Conservation (phyloP, 2,888 invertebrate species). For the Spodoptera exigua region DNA sequence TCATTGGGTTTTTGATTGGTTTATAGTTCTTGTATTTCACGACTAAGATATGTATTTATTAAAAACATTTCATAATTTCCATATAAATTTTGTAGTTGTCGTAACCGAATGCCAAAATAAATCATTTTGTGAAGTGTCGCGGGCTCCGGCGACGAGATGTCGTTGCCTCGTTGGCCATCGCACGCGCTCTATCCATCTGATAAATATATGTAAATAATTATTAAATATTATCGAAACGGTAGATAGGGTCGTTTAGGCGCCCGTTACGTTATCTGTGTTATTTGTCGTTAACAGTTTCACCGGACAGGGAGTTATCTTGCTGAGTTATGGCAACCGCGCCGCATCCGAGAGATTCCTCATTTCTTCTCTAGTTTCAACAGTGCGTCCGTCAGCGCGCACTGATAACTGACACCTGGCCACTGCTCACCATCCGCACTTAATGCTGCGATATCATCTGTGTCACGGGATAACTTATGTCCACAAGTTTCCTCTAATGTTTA, state of each 20-base stretch:
- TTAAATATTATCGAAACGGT: slow-evolving; percentile 85
- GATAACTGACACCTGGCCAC: slow-evolving; percentile 69
- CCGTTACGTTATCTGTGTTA: slow-evolving; percentile 85
- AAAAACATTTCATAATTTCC: slow-evolving; percentile 60
- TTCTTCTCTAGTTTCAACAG: slow-evolving; percentile 79
- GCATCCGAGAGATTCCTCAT: slow-evolving; percentile 68
- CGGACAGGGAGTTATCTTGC: slow-evolving; percentile 80
- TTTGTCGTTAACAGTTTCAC: slow-evolving; percentile 86
- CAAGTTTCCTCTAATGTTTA: slow-evolving; percentile 45
- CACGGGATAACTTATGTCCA: slow-evolving; percentile 53
- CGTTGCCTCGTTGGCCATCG: slow-evolving; percentile 67
- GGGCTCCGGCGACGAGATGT: slow-evolving; percentile 69
- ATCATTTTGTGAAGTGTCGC: slow-evolving; percentile 69
- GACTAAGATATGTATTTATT: slow-evolving; percentile 48
- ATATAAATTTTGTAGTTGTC: slow-evolving; percentile 57
- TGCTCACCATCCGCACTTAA: slow-evolving; percentile 56
- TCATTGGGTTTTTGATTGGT: slow-evolving; percentile 51
- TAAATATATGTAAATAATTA: slow-evolving; percentile 87
- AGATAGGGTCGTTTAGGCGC: slow-evolving; percentile 86
- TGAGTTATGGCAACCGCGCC: slow-evolving; percentile 82
- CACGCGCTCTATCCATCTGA: slow-evolving; percentile 83
- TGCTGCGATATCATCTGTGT: slow-evolving; percentile 57
- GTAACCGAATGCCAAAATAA: slow-evolving; percentile 72
- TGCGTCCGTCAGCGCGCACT: slow-evolving; percentile 66
- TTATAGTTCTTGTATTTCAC: slow-evolving; percentile 49